Percentiles rank a stretch among this genome's conserved stretches.
Evolutionary conservation across 2,888 invertebrate species (phyloP).

Genomic region (Acanthosepion esculentum): DNA sequence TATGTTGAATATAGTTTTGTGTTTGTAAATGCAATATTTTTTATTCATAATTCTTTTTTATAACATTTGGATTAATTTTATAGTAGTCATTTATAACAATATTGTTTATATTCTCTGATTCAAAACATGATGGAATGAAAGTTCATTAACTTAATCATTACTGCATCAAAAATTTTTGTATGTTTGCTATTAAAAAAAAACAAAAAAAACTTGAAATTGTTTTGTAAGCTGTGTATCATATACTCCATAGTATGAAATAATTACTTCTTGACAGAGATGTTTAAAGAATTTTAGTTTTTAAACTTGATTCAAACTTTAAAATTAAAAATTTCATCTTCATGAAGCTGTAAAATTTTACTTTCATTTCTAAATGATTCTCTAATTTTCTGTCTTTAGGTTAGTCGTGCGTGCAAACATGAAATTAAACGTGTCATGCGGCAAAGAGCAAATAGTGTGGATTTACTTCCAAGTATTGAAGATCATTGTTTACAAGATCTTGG

Average conservation of each 20-base stretch:
- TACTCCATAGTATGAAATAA: background rate
- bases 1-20: background rate
- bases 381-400: constrained; percentile 51
- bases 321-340: too few relatives aligned
- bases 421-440: constrained; percentile 93
- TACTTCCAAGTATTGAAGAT: constrained; percentile 95
- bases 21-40: background rate
- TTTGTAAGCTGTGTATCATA: too few relatives aligned
- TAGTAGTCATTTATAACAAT: too few relatives aligned
- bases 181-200: too few relatives aligned
- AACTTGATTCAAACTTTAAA: background rate
- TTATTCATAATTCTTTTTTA: too few relatives aligned
- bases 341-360: background rate
- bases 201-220: too few relatives aligned
- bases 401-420: constrained; percentile 79
- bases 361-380: background rate
- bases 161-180: too few relatives aligned
- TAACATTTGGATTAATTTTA: too few relatives aligned
- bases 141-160: too few relatives aligned
- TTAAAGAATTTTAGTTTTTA: too few relatives aligned
- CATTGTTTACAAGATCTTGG: constrained; percentile 90
- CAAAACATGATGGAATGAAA: too few relatives aligned
- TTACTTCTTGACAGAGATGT: background rate
- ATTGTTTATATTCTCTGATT: too few relatives aligned
- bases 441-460: constrained; percentile 91